Conservation (phyloP, 2,113 vertebrate species). For the Carassius carassius region DNA sequence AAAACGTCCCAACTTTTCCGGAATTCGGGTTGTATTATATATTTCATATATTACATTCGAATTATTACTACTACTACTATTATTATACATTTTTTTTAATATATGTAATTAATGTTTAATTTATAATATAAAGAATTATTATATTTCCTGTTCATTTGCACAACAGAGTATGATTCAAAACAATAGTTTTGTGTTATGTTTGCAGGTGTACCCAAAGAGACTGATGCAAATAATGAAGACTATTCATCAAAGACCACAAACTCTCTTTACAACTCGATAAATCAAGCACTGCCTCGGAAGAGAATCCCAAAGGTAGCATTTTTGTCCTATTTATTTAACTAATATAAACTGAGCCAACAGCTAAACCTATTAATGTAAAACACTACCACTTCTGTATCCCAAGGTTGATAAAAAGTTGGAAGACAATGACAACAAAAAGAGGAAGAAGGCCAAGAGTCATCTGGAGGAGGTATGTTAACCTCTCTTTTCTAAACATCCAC, state of each 20-base stretch:
- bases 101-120: too few species aligned
- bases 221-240: constrained; percentile 76
- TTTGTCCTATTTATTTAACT: background rate
- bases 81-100: too few species aligned
- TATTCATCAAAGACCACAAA: constrained; percentile 70
- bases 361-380: background rate
- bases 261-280: constrained; percentile 77
- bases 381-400: background rate
- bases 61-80: too few species aligned
- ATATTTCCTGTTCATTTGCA: background rate
- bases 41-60: too few species aligned
- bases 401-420: constrained; percentile 84
- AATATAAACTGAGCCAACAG: too few species aligned
- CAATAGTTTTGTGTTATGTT: constrained; percentile 16
- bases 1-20: too few species aligned
- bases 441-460: constrained; percentile 78
- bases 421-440: constrained; percentile 85
- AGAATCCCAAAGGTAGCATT: constrained; percentile 85
- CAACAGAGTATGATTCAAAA: background rate
- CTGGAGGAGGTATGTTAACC: constrained; percentile 82
- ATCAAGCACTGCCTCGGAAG: constrained; percentile 82
- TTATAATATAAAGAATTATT: too few species aligned
- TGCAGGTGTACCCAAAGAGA: constrained; percentile 72
- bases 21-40: too few species aligned
- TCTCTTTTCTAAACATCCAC: background rate